These are phyloP conservation scores for Omphaloscelis lunosa DNA, from an alignment of 2,888 invertebrate species.

Conservation along the genomic window DNA sequence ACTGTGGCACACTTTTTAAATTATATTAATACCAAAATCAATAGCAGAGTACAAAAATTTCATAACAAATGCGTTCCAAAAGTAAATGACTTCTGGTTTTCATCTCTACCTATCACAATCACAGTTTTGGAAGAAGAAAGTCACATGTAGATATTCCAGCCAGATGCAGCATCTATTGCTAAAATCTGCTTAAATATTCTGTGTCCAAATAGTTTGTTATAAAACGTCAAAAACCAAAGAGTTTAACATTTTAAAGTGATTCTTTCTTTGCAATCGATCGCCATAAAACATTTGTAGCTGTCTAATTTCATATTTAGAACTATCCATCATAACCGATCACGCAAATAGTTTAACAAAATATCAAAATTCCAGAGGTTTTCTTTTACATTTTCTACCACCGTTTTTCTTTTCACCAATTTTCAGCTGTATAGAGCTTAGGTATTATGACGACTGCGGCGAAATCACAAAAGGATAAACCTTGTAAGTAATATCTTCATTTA, in stretches of 20 bases:
- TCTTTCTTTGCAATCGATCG: conserved; percentile 40
- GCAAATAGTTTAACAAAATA: conserved; percentile 69
- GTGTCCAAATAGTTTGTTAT: conserved; percentile 28
- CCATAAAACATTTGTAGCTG: conserved; percentile 54
- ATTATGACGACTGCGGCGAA: conserved; percentile 81
- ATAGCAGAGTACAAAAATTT: conserved; percentile 57
- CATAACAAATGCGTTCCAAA: conserved; percentile 59
- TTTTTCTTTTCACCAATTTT: conserved; percentile 61
- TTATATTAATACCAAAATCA: conserved; percentile 17
- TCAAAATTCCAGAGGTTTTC: conserved; percentile 80
- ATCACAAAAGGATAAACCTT: conserved; percentile 81
- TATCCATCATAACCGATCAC: conserved; percentile 69
- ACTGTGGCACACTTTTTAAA: conserved; percentile 25
- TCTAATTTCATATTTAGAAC: conserved; percentile 77
- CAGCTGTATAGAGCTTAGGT: conserved; percentile 51
- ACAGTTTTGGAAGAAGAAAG: conserved; percentile 53
- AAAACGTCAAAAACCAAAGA: conserved; percentile 40
- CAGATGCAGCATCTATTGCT: conserved; percentile 35
- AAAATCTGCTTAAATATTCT: conserved; percentile 14
- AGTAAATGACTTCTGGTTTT: conserved; percentile 54
- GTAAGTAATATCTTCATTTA: conserved; percentile 73
- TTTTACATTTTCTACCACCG: conserved; percentile 67
- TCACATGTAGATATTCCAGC: conserved; percentile 47
- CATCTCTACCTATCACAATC: conserved; percentile 43
- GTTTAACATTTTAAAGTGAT: conserved; percentile 24